A percentile compares a stretch with the other conserved stretches of the same genome.
Conservation (phyloP, 2,888 invertebrate genomes). For the Argyra leucocephala region DNA sequence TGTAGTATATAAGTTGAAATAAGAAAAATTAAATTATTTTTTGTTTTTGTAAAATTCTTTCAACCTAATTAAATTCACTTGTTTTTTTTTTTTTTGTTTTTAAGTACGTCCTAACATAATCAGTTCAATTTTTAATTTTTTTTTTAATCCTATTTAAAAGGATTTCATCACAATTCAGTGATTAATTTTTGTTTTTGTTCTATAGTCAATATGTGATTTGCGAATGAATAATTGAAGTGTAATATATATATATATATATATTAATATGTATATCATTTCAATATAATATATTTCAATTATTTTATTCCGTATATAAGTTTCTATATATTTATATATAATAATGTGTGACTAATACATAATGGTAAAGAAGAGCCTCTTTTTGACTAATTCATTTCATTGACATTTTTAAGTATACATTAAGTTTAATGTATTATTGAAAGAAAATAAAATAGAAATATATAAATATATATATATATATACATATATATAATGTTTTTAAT, state of each 20-base stretch:
- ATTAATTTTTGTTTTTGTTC: neutral
- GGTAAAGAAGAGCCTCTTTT: too few species aligned
- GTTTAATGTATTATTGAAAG: too few species aligned
- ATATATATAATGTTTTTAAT: neutral
- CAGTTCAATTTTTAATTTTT: neutral
- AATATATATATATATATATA: neutral
- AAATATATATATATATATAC: neutral
- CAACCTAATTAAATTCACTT: neutral
- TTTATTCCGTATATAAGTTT: neutral
- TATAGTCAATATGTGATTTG: too few species aligned
- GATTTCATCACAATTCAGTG: constrained; percentile 3
- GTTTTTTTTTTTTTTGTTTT: neutral
- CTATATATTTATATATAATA: neutral
- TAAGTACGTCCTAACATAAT: neutral
- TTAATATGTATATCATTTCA: neutral
- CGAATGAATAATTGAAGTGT: too few species aligned
- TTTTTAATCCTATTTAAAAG: neutral
- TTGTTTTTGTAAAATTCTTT: neutral
- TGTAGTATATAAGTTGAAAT: neutral
- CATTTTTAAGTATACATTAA: too few species aligned
- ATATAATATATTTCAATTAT: neutral
- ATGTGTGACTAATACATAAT: neutral
- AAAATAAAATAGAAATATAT: too few species aligned
- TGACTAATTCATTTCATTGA: too few species aligned
- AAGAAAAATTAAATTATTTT: neutral